phyloP scores from a whole-genome alignment of 2,113 vertebrate genomes.

The Myanophis thanlyinensis region DNA sequence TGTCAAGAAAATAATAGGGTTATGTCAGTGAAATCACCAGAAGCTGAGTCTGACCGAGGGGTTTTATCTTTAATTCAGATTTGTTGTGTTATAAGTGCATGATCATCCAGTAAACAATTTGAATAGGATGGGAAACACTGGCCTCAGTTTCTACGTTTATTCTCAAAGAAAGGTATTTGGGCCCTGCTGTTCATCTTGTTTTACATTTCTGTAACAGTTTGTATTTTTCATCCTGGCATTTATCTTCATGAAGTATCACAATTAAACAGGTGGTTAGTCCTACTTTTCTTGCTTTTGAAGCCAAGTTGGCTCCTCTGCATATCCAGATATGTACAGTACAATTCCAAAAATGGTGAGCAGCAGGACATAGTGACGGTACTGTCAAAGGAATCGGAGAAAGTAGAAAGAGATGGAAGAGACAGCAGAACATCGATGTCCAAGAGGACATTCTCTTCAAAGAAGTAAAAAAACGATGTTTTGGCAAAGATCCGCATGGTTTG shows the following conservation, averaged over 20 bases:
- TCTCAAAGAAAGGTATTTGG: neutral
- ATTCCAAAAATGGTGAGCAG: neutral
- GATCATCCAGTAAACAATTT: neutral
- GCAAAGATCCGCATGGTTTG: neutral
- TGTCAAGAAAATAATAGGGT: neutral
- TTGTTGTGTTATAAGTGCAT: neutral
- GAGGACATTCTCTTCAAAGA: neutral
- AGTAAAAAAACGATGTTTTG: neutral
- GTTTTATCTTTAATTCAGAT: neutral
- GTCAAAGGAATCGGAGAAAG: neutral
- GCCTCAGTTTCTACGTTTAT: neutral
- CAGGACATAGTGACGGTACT: neutral
- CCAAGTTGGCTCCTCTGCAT: neutral
- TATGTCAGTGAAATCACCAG: neutral
- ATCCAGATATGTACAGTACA: neutral
- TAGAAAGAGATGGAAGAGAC: neutral
- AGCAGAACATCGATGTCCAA: neutral
- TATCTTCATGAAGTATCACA: neutral
- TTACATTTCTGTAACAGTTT: neutral
- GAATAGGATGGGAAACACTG: neutral
- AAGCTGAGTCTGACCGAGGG: neutral
- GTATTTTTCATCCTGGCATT: neutral
- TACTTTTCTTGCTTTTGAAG: neutral
- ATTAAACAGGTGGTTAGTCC: neutral
- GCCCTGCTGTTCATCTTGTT: neutral